Conservation (phyloP, 2,888 invertebrate genomes). For the Xestia rhomboidea region DNA sequence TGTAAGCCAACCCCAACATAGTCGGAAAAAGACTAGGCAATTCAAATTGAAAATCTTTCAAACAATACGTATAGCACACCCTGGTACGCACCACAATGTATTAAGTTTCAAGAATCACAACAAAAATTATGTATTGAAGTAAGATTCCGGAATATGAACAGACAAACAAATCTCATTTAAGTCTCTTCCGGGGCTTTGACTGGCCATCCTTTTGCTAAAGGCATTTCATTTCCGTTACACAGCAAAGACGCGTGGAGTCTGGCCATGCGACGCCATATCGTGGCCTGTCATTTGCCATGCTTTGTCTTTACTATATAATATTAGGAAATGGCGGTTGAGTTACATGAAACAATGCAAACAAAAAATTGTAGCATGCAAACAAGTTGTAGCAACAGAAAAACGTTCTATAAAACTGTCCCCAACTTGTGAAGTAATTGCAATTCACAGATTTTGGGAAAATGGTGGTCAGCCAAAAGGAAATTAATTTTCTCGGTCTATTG, state of each 20-base stretch:
- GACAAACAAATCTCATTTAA: constrained; percentile 75
- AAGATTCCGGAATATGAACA: background rate
- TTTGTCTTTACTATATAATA: constrained; percentile 25
- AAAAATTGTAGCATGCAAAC: background rate
- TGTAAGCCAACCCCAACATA: background rate
- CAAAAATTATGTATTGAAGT: background rate
- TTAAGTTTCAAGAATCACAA: constrained; percentile 2
- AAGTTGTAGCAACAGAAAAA: background rate
- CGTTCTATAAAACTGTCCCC: background rate
- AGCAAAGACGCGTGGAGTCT: constrained; percentile 49
- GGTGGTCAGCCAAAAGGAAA: background rate
- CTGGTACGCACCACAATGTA: too few relatives aligned
- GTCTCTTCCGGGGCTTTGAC: constrained; percentile 72
- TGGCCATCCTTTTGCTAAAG: constrained; percentile 65
- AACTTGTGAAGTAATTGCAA: background rate
- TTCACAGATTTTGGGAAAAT: background rate
- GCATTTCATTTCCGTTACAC: constrained; percentile 79
- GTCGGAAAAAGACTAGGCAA: background rate
- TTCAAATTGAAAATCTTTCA: background rate
- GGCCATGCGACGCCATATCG: constrained; percentile 22
- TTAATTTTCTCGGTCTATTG: background rate
- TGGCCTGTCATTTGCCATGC: constrained; percentile 49
- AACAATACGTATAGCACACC: background rate
- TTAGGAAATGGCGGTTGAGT: background rate
- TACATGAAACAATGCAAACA: background rate